These are phyloP conservation scores for Bilobella aurantiaca DNA, from an alignment of 1,140 invertebrate species.

Conservation along the genomic window DNA sequence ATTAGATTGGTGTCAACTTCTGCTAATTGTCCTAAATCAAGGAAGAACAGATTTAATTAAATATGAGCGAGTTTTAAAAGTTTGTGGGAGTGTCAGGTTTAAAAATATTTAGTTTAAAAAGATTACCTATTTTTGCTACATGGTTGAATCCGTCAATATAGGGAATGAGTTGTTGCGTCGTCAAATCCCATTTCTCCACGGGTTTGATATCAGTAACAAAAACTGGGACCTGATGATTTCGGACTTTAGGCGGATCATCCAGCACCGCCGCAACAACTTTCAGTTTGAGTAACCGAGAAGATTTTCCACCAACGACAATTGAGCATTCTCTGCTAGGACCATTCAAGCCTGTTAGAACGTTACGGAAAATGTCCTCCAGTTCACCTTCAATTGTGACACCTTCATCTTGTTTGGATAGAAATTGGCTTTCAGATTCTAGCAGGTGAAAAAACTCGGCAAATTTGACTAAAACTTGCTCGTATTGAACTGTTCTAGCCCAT, in stretches of 20 bases:
- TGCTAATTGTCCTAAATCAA: constrained; percentile 54
- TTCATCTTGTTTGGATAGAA: constrained; percentile 27
- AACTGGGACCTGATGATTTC: constrained; percentile 84
- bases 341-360: constrained; percentile 39
- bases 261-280: constrained; percentile 34
- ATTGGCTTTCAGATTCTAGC: constrained; percentile 44
- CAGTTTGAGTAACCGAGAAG: constrained; percentile 24
- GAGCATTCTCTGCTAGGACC: constrained; percentile 34
- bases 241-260: constrained; percentile 61
- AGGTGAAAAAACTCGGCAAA: constrained; percentile 69
- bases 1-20: constrained; percentile 89
- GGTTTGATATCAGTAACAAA: constrained; percentile 53
- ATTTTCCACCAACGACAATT: constrained; percentile 24
- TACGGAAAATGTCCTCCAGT: constrained; percentile 38
- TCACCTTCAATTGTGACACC: constrained; percentile 39
- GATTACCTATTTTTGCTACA: constrained; percentile 56
- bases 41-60: too few relatives aligned
- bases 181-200: constrained; percentile 74
- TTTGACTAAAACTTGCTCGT: constrained; percentile 86
- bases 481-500: constrained; percentile 75
- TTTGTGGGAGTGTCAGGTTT: too few relatives aligned
- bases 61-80: too few relatives aligned
- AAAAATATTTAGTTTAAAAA: too few relatives aligned
- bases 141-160: constrained; percentile 89
- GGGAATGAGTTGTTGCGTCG: constrained; percentile 76